Evolutionary conservation across 2,113 vertebrate species (phyloP), one percentile per base, ranked within the genome.

Genomic region (Callorhinus ursinus): DNA sequence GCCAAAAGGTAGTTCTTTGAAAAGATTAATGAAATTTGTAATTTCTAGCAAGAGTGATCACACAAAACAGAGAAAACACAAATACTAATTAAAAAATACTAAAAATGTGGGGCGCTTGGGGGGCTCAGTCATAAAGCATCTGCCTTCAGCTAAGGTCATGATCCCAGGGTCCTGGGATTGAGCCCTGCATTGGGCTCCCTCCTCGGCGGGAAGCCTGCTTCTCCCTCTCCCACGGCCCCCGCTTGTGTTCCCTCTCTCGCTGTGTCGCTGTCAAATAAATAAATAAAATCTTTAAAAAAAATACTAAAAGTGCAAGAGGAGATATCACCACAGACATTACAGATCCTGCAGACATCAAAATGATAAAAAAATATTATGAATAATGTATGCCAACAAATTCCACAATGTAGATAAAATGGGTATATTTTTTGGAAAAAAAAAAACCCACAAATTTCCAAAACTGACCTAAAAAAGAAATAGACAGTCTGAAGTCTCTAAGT

Each of bases 21-120:
- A 89, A 88, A 80, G 42, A 10, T 76, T 76, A 31, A 88, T 92
- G n/a, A 88, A 67, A 83, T 94, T 93, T 19, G 8, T 51, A 77
- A 59, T 39, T 90, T 10, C 76, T 67, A 79, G 51, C 28, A 94
- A 67, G 33, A 85, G 46, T 80, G 28, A n/a, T 63, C 28, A 77
- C 8, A 21, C 14, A 69, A 93, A 69, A 95, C 26, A 81, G n/a
- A 67, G 55, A 90, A 91, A 46, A 63, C 22, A 39, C 36, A 92
- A 63, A 33, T 36, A 31, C 76, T 51, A 51, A 53, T 57, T 57
- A 85, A 92, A 21, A 21, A 77, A 28, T 24, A 36, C 57, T 95
- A 71, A 88, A 93, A 81, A 18, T 77, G 46, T 8, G 1, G 46
- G 46, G 46, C 46, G 7, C 46, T 7, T 46, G 46, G 46, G 46